These are phyloP conservation scores for Eubasilissa regina DNA, from an alignment of 1,140 invertebrate genomes.

Conservation along the genomic window DNA sequence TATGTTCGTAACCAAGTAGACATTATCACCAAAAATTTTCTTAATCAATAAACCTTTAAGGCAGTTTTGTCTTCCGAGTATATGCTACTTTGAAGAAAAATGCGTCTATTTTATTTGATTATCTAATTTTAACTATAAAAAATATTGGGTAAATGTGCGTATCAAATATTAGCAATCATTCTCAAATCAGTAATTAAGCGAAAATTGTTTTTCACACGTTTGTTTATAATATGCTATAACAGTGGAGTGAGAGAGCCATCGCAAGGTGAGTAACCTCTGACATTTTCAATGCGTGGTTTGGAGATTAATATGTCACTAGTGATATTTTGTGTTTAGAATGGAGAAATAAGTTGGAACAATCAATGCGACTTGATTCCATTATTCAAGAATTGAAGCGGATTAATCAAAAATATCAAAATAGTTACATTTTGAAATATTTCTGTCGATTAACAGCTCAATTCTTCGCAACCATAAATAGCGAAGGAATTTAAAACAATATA, in stretches of 20 bases:
- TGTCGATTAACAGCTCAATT: constrained; percentile 10
- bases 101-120: no score
- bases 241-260: neutral
- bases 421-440: neutral
- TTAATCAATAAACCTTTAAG: no score
- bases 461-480: neutral
- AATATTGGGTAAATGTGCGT: no score
- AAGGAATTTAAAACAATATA: neutral
- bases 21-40: no score
- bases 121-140: no score
- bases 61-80: no score
- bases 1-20: no score
- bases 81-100: no score
- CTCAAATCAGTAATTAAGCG: no score
- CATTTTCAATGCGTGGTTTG: neutral
- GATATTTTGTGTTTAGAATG: neutral
- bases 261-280: no score
- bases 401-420: constrained; percentile 14
- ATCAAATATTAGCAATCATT: no score
- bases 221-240: neutral
- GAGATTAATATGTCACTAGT: neutral
- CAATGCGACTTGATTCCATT: neutral
- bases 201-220: neutral
- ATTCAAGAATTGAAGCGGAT: neutral
- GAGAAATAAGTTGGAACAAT: constrained; percentile 5